Conservation (phyloP, 2,888 invertebrate species). For the Empis livida region DNA sequence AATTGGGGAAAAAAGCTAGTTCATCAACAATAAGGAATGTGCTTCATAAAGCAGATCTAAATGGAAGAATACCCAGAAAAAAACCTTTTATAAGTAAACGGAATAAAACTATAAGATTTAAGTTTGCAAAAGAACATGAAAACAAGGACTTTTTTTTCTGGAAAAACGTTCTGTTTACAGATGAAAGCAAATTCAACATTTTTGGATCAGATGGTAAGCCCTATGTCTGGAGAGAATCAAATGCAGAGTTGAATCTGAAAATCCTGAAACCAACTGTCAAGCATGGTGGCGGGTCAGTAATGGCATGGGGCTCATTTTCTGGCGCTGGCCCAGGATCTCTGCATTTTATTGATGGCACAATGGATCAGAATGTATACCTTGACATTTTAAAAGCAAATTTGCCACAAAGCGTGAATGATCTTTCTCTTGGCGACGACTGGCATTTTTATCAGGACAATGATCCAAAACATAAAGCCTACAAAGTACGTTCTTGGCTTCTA, state of each 20-base stretch:
- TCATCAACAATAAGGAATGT: constrained; percentile 2
- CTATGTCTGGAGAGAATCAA: neutral
- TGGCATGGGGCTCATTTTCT: too few relatives aligned
- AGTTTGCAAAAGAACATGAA: constrained; percentile 1
- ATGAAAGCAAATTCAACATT: neutral
- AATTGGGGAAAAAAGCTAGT: neutral
- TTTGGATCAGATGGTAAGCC: too few relatives aligned
- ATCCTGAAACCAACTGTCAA: neutral
- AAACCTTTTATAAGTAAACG: neutral
- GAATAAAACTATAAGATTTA: neutral
- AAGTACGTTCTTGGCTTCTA: too few relatives aligned
- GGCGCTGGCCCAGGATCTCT: too few relatives aligned
- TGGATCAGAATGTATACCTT: too few relatives aligned
- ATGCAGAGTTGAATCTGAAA: neutral
- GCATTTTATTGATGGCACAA: too few relatives aligned
- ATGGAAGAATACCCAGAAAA: neutral
- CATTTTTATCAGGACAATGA: too few relatives aligned
- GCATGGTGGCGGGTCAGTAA: too few relatives aligned
- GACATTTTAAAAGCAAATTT: too few relatives aligned
- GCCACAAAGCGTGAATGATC: neutral
- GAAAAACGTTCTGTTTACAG: constrained; percentile 3
- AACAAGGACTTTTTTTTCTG: constrained; percentile 2
- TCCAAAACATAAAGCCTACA: too few relatives aligned
- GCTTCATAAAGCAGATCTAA: constrained; percentile 1
- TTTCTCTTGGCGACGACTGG: too few relatives aligned